Evolutionary conservation across 1,140 invertebrate species (phyloP).

Genomic region (Neomicropteryx cornuta): DNA sequence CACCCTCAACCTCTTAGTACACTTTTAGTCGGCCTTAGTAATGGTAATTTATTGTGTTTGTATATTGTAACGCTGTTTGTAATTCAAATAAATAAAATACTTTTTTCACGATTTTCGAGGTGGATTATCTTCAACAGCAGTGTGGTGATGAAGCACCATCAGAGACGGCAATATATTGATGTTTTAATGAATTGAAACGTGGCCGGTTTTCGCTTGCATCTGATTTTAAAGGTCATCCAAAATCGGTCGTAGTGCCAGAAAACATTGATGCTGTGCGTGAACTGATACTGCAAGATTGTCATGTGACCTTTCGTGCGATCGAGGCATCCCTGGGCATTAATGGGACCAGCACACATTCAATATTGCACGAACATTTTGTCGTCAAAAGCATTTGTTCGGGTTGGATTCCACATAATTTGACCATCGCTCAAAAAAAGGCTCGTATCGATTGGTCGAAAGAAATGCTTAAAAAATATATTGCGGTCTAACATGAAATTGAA

Average conservation of each 20-base stretch:
- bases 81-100: too few relatives aligned
- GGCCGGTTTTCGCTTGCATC: too few relatives aligned
- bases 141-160: too few relatives aligned
- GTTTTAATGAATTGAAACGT: too few relatives aligned
- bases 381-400: slow-evolving; percentile 16
- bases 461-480: slow-evolving; percentile 8
- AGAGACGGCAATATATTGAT: too few relatives aligned
- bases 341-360: slow-evolving; percentile 14
- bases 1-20: too few relatives aligned
- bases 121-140: too few relatives aligned
- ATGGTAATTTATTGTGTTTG: too few relatives aligned
- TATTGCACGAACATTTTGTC: slow-evolving; percentile 17
- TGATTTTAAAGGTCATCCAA: slow-evolving; percentile 17
- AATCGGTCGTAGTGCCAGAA: slow-evolving; percentile 16
- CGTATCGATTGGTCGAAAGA: slow-evolving; percentile 16
- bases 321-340: slow-evolving; percentile 14
- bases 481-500: slow-evolving; percentile 10
- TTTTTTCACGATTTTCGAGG: too few relatives aligned
- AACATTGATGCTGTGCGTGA: slow-evolving; percentile 15
- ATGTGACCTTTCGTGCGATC: slow-evolving; percentile 17
- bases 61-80: too few relatives aligned
- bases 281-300: slow-evolving; percentile 17
- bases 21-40: too few relatives aligned
- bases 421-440: slow-evolving; percentile 17
- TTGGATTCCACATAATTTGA: slow-evolving; percentile 19